phyloP scores from a whole-genome alignment of 2,113 vertebrate species.

The Dolichotis patagonum region DNA sequence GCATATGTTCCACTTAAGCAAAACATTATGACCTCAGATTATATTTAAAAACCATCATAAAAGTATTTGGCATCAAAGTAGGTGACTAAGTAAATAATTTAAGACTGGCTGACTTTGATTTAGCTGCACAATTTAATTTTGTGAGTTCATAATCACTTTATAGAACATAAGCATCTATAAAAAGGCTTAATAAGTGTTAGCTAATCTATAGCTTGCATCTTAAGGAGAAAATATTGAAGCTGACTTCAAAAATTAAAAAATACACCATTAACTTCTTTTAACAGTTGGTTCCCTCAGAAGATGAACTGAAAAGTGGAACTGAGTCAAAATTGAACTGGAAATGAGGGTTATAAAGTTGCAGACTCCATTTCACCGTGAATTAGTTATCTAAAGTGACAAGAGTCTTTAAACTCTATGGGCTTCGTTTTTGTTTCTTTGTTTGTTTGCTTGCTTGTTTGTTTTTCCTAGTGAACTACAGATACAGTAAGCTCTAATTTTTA shows the following conservation, averaged over 20 bases:
- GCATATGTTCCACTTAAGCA: slow-evolving; percentile 55
- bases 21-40: slow-evolving; percentile 68
- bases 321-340: neutral
- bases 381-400: neutral
- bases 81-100: slow-evolving; percentile 44
- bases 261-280: neutral
- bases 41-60: slow-evolving; percentile 55
- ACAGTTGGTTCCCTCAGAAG: neutral
- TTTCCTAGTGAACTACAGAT: neutral
- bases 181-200: slow-evolving; percentile 6
- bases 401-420: neutral
- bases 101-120: slow-evolving; percentile 31
- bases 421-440: neutral
- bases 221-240: neutral
- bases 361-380: neutral
- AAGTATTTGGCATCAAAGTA: slow-evolving; percentile 57
- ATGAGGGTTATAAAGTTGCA: neutral
- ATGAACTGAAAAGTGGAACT: neutral
- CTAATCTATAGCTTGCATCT: neutral
- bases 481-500: neutral
- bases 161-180: neutral
- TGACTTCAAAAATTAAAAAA: neutral
- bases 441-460: neutral
- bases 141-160: slow-evolving; percentile 50
- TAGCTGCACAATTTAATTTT: slow-evolving; percentile 66